Evolutionary conservation across 2,113 vertebrate species (phyloP), one percentile per base, ranked within the genome.

Genomic region (Erythrolamprus reginae): DNA sequence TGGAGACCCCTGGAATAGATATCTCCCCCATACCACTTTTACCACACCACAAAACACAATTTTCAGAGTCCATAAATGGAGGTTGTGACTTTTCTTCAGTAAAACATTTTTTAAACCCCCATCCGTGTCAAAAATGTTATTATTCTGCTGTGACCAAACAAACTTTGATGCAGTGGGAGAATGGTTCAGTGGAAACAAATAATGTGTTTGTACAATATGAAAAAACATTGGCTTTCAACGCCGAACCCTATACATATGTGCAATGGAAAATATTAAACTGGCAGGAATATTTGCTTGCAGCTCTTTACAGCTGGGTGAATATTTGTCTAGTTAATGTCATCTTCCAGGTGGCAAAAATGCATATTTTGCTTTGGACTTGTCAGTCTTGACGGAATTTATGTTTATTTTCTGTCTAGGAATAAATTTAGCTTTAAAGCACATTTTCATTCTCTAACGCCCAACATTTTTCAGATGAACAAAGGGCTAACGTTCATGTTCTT

Each of bases 341-440:
- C 51, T 84, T 93, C 90, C 86, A 85, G 58, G 28, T 70, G n/a
- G 89, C 90, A 92, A 89, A 86, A 55, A 50, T 8, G 58, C 53
- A 82, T 1, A 53, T 90, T 92, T 77, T 33, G 17, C 21, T 3
- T 19, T 52, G 26, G 42, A 10, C 95, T 0, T 23, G 91, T 28
- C 45, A 85, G 55, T 65, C 38, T 47, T 82, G 89, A 0, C 47
- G 77, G 90, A 89, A 94, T 93, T 92, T 52, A 88, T 28, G 84
- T 56, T 90, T 87, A 24, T 82, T 86, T n/a, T 91, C 7, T 93
- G 24, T 12, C 92, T 90, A 53, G 88, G 21, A 88, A 42, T 0
- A 84, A 89, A 94, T 91, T 89, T 47, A 90, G 56, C 26, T 91
- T 83, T 51, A 87, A 82, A 83, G 65, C 19, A 92, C 47, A 0